phyloP scores from a whole-genome alignment of 2,888 invertebrate genomes.

The Diaprepes abbreviatus region DNA sequence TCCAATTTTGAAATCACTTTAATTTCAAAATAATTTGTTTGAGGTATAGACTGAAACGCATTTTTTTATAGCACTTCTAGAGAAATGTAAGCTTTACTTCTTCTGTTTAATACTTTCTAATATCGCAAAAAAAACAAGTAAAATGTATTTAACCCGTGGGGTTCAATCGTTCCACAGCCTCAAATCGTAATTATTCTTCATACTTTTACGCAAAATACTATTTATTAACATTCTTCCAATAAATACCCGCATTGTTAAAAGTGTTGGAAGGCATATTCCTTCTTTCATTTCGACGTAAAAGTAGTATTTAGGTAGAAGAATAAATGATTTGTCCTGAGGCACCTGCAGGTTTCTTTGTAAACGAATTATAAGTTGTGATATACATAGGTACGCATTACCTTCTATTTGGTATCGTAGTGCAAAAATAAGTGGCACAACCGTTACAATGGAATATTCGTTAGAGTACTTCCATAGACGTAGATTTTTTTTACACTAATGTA shows the following conservation, averaged over 20 bases:
- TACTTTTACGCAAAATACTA: neutral
- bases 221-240: constrained; percentile 14
- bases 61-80: too few relatives aligned
- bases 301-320: constrained; percentile 17
- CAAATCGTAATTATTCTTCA: neutral
- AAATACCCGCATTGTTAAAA: constrained; percentile 14
- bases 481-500: too few relatives aligned
- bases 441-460: neutral
- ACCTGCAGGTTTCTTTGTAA: constrained; percentile 25
- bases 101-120: too few relatives aligned
- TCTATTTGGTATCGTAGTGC: neutral
- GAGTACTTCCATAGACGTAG: neutral
- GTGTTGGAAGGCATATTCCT: constrained; percentile 13
- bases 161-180: neutral
- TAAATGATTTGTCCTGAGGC: constrained; percentile 16
- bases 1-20: too few relatives aligned
- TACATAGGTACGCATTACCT: constrained; percentile 36
- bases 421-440: constrained; percentile 8
- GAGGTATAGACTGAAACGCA: too few relatives aligned
- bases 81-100: too few relatives aligned
- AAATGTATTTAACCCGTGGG: too few relatives aligned
- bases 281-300: constrained; percentile 8
- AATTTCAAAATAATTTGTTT: too few relatives aligned
- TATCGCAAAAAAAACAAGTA: too few relatives aligned
- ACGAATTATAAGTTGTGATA: constrained; percentile 36